phyloP scores from a whole-genome alignment of 2,888 invertebrate species.

The Ctenicera cuprea region DNA sequence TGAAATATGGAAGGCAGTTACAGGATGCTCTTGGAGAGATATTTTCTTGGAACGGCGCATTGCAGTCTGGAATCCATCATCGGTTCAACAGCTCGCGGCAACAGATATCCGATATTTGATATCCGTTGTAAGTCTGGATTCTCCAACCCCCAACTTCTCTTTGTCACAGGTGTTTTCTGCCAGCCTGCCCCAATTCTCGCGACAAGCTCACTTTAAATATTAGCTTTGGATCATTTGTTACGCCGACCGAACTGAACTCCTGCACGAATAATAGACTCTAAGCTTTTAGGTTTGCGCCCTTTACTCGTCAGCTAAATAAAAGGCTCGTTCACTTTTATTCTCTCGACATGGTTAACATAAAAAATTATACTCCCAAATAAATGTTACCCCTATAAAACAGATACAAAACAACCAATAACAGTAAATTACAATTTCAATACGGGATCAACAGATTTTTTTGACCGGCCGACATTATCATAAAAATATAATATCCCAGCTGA shows the following conservation, averaged over 20 bases:
- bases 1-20: constrained; percentile 36
- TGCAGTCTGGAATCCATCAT: constrained; percentile 51
- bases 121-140: constrained; percentile 42
- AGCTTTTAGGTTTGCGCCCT: constrained; percentile 4
- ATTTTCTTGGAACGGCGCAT: constrained; percentile 42
- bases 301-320: constrained; percentile 29
- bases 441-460: constrained; percentile 54
- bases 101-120: constrained; percentile 52
- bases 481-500: constrained; percentile 54
- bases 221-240: constrained; percentile 38
- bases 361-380: constrained; percentile 38
- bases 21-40: constrained; percentile 15
- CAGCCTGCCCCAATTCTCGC: constrained; percentile 43
- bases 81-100: constrained; percentile 51
- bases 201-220: constrained; percentile 36
- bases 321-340: constrained; percentile 25
- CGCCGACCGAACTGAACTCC: constrained; percentile 21
- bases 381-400: constrained; percentile 42
- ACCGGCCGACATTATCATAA: constrained; percentile 52
- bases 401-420: constrained; percentile 52
- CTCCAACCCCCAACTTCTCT: constrained; percentile 35
- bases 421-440: constrained; percentile 54
- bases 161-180: constrained; percentile 46
- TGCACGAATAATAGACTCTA: constrained; percentile 13
- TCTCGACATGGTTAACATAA: constrained; percentile 41